Percentiles rank a stretch among this genome's conserved stretches.
Evolutionary conservation across 2,888 invertebrate species (phyloP).

Genomic region (Leucophenga montana): DNA sequence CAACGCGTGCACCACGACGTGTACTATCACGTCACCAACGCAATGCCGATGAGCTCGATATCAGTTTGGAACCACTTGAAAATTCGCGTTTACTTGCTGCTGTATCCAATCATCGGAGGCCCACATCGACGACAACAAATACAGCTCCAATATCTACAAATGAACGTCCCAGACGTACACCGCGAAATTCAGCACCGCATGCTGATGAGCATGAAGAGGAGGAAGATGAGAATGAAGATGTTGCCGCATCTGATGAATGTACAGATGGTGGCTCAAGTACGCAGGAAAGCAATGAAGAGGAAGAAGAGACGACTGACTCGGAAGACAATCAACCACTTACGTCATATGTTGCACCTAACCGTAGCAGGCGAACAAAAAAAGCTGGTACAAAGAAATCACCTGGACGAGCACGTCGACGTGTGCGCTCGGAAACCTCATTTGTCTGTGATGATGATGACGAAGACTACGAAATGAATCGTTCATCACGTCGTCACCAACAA

Average conservation of each 20-base stretch:
- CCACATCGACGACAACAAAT: slow-evolving; percentile 51
- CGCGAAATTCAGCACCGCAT: slow-evolving; percentile 66
- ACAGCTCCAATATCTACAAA: slow-evolving; percentile 31
- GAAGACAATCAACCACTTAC: slow-evolving; percentile 74
- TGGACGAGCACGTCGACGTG: slow-evolving; percentile 48
- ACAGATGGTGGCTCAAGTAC: slow-evolving; percentile 68
- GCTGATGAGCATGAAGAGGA: slow-evolving; percentile 53
- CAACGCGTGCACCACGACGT: slow-evolving; percentile 66
- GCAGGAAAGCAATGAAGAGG: slow-evolving; percentile 44
- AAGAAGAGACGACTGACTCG: slow-evolving; percentile 67
- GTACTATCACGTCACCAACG: slow-evolving; percentile 72
- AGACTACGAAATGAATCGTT: slow-evolving; percentile 53
- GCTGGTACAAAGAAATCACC: slow-evolving; percentile 26
- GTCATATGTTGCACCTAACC: slow-evolving; percentile 67
- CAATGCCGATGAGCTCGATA: slow-evolving; percentile 71
- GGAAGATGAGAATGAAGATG: slow-evolving; percentile 56
- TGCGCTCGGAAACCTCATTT: slow-evolving; percentile 51
- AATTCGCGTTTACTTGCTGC: slow-evolving; percentile 51
- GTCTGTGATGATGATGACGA: slow-evolving; percentile 64
- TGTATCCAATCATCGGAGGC: slow-evolving; percentile 60
- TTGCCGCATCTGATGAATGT: slow-evolving; percentile 67
- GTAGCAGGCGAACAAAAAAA: slow-evolving; percentile 37
- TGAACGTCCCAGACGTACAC: slow-evolving; percentile 52
- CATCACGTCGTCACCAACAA: slow-evolving; percentile 36
- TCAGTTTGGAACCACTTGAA: slow-evolving; percentile 60